Evolutionary conservation across 1,140 invertebrate genomes (phyloP), one percentile per base, ranked within the genome.

Genomic region (Pararge aegeria): DNA sequence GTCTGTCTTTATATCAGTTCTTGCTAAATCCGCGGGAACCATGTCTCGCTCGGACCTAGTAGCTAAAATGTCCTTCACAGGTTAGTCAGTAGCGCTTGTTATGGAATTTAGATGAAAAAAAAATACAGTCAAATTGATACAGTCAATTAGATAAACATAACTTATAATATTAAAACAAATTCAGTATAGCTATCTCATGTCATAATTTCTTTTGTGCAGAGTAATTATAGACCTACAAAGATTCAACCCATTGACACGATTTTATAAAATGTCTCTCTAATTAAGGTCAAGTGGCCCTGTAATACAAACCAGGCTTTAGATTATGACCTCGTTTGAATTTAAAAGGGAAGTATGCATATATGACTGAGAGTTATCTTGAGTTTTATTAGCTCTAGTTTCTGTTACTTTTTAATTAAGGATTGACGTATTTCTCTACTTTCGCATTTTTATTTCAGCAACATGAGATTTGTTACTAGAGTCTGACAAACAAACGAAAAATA

Each of bases 211-310:
- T 10, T 34, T 34, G 12, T 34, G 30, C n/a, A 34, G 30, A 34
- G n/a, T 1, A 34, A 12, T 12, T 12, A 30, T 30, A 34, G 30
- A 34, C 30, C 30, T 34, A 34, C 30, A 34, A 34, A 34, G 30
- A 34, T 34, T 34, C 10, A 34, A 34, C 16, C 38, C 38, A 42
- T 42, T 42, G 38, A 42, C 38, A 42, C 38, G 38, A 42, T 42
- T 42, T 42, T 18, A 42, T 42, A 42, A 42, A 42, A 42, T 16
- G 16, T 42, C 38, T 42, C 38, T 13, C 9, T 42, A 42, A 42
- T 42, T 42, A 42, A 42, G 38, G 38, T 42, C 38, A 42, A 42
- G 38, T 18, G 13, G 13, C 10, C 16, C 38, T 42, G 38, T 18
- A 24, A 24, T 24, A 42, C 1, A 15, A 16, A 18, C 16, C 15